Evolutionary conservation across 1,140 invertebrate species (phyloP), one percentile per base, ranked within the genome.

Genomic region (Drosophila elegans): DNA sequence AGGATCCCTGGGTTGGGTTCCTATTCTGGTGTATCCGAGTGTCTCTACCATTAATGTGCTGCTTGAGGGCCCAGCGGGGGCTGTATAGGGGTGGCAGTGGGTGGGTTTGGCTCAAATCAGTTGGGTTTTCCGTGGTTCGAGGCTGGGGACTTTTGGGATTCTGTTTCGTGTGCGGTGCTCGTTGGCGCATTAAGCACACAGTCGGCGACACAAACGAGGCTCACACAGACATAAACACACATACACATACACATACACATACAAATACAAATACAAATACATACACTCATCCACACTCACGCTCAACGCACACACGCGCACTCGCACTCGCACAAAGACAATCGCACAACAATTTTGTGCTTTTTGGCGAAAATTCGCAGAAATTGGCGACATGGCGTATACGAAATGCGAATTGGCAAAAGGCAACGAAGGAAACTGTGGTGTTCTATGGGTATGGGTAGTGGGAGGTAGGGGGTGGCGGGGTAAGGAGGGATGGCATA

Each of bases 181-280:
- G 83, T 86, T 86, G 82, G 64, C 83, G 83, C 83, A 88, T 86
- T 86, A 82, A 82, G 82, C 55, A 78, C 62, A 78, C 52, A 74
- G 48, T 10, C 48, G 13, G 29, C 48, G 48, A 32, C 48, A 51
- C 48, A 51, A 51, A 51, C 48, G 48, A 51, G 29, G n/a, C 48
- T 10, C 34, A 45, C 56, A 63, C 12, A 51, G 49, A 56, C 12
- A 13, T n/a, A 57, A 9, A 69, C 34, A 73, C 64, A 71, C 34
- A 60, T n/a, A 44, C 6, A 29, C n/a, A n/a, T n/a, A 36, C 34
- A 7, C 9, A 4, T 52, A 48, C 42, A 61, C 16, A 42, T 2
- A 39, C 53, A 21, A 4, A 10, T 48, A 45, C 25, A 52, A 21
- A 60, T n/a, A 44, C 7, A 32, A 21, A 21, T 21, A 36, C 34